Percentiles rank a stretch among this genome's conserved stretches.
Evolutionary conservation across 2,797 vertebrate genomes (phyloP).

Genomic region (Vireo griseus): DNA sequence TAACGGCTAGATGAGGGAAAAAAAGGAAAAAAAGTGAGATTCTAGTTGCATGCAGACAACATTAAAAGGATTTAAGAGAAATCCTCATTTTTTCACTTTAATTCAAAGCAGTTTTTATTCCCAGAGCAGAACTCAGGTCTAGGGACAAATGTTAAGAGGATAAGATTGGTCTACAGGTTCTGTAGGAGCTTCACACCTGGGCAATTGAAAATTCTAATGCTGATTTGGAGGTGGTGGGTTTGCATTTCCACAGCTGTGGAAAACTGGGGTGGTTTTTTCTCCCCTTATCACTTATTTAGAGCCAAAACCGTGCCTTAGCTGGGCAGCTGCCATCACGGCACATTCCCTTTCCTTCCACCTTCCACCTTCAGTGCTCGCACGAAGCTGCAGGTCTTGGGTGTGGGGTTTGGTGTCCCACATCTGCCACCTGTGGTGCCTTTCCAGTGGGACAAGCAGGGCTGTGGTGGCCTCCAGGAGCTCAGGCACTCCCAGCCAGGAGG

Average conservation of each 20-base stretch:
- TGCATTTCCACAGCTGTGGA: not conserved
- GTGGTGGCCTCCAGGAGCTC: not conserved
- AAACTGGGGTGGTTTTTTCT: rapidly evolving
- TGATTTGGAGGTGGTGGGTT: not conserved
- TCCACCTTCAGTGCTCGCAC: not conserved
- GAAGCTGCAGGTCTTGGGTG: not conserved
- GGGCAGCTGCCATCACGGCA: not conserved
- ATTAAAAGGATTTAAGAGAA: not conserved
- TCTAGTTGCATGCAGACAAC: not conserved
- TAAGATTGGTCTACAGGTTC: not conserved
- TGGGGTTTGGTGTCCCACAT: not conserved
- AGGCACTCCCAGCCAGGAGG: too few relatives aligned
- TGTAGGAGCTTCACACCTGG: not conserved
- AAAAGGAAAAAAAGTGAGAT: not conserved
- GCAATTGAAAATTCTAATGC: not conserved
- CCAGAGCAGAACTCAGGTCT: not conserved
- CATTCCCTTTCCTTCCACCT: not conserved
- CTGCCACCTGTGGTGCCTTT: not conserved
- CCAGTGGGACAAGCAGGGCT: not conserved
- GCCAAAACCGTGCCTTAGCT: not conserved
- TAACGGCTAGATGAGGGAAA: not conserved
- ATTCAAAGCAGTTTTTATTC: not conserved
- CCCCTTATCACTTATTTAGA: not conserved
- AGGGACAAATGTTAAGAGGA: not conserved
- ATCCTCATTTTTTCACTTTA: not conserved